Evolutionary conservation across 1,140 invertebrate genomes (phyloP).

Genomic region (Sitophilus oryzae): DNA sequence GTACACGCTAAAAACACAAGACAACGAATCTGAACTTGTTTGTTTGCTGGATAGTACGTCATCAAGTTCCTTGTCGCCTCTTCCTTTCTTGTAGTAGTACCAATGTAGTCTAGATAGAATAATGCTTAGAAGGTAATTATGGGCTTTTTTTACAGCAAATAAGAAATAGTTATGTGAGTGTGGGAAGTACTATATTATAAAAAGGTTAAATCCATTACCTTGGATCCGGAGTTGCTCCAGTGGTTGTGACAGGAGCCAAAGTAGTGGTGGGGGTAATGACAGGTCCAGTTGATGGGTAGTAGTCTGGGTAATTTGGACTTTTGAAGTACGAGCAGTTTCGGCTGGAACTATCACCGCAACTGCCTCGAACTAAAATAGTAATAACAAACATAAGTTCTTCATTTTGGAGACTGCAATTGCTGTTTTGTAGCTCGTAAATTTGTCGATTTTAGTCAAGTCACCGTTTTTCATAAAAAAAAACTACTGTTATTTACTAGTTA

Average conservation of each 20-base stretch:
- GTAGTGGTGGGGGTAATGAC: conserved; percentile 35
- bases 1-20: conserved; percentile 58
- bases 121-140: too few species aligned
- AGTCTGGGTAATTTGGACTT: conserved; percentile 51
- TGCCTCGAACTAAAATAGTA: conserved; percentile 48
- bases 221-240: conserved; percentile 31
- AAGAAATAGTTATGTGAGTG: neutral
- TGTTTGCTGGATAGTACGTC: conserved; percentile 19
- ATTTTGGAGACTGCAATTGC: neutral
- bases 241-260: conserved; percentile 15
- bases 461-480: too few species aligned
- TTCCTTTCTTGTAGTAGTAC: conserved; percentile 10
- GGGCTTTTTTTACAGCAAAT: too few species aligned
- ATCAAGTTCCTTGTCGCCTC: conserved; percentile 3
- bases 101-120: conserved; percentile 6
- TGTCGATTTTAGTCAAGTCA: too few species aligned
- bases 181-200: neutral
- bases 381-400: neutral
- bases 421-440: too few species aligned
- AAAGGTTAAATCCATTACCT: too few species aligned
- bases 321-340: conserved; percentile 51
- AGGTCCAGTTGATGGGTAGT: conserved; percentile 35
- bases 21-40: conserved; percentile 44
- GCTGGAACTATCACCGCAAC: conserved; percentile 48
- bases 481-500: too few species aligned